Evolutionary conservation across 2,797 vertebrate species (phyloP).

Genomic region (Peromyscus nudipes): DNA sequence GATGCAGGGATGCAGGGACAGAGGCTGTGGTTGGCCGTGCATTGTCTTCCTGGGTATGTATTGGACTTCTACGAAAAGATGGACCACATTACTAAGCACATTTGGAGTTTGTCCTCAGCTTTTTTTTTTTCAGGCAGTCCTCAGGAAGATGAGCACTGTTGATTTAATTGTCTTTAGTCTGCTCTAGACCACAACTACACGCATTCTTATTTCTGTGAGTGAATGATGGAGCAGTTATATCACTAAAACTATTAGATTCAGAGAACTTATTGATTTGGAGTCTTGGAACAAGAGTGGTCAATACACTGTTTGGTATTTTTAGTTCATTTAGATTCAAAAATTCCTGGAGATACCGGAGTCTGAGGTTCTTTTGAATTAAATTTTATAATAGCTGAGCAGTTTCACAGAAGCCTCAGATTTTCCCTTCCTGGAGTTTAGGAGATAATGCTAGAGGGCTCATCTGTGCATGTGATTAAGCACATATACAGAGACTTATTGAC

Average conservation of each 20-base stretch:
- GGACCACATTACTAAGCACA: neutral
- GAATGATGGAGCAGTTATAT: constrained; percentile 69
- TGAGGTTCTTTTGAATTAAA: constrained; percentile 40
- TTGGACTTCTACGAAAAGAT: neutral
- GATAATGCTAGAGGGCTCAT: neutral
- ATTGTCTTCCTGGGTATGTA: neutral
- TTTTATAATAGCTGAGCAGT: constrained; percentile 1
- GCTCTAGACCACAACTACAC: constrained; percentile 44
- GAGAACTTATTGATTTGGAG: constrained; percentile 72
- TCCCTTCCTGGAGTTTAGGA: neutral
- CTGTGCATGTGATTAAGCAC: neutral
- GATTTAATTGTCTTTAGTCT: constrained; percentile 67
- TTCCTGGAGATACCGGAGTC: constrained; percentile 31
- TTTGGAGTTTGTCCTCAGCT: neutral
- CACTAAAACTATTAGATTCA: constrained; percentile 72
- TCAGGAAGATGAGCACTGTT: constrained; percentile 61
- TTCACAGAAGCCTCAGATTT: neutral
- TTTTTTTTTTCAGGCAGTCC: constrained; percentile 32
- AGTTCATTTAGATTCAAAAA: constrained; percentile 74
- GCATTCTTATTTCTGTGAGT: constrained; percentile 64
- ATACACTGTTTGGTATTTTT: constrained; percentile 50
- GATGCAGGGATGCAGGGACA: neutral
- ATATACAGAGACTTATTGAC: neutral
- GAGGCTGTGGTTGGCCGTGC: neutral
- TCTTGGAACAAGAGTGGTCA: constrained; percentile 70